Percentiles rank a stretch among this genome's conserved stretches.
phyloP scores from a whole-genome alignment of 2,888 invertebrate genomes.

The Lottia scabra region DNA sequence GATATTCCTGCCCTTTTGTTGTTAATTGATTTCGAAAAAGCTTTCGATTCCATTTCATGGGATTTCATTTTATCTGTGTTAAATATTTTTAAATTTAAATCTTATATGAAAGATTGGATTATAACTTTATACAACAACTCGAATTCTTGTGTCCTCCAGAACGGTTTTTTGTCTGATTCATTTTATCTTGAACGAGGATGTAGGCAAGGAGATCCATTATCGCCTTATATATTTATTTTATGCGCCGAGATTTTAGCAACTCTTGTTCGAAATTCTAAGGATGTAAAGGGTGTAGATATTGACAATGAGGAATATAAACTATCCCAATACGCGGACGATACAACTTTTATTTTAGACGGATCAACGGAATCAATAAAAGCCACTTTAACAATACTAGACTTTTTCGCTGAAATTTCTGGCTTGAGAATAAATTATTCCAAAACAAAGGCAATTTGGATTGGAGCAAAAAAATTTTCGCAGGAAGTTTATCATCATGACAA shows the following conservation, averaged over 20 bases:
- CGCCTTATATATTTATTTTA: neutral
- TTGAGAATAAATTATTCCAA: too few relatives aligned
- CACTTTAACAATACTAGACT: too few relatives aligned
- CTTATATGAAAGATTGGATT: slow-evolving; percentile 17
- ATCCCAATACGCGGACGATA: too few relatives aligned
- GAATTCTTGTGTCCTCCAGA: neutral
- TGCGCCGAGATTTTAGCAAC: neutral
- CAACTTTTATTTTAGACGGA: neutral
- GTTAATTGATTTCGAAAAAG: slow-evolving; percentile 26
- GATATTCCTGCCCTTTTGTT: slow-evolving; percentile 19
- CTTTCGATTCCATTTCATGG: slow-evolving; percentile 24
- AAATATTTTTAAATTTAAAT: slow-evolving; percentile 22
- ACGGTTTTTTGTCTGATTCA: neutral
- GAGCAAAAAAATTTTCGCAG: too few relatives aligned
- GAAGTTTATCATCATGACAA: too few relatives aligned
- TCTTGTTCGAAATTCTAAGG: neutral
- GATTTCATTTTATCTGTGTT: slow-evolving; percentile 16
- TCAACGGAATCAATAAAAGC: too few relatives aligned
- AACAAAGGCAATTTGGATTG: too few relatives aligned
- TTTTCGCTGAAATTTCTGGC: too few relatives aligned
- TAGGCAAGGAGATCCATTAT: neutral
- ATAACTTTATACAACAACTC: slow-evolving; percentile 17
- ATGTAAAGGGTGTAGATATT: neutral
- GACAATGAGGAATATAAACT: too few relatives aligned
- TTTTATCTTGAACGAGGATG: neutral